Conservation (phyloP, 2,888 invertebrate species). For the Folsomia manolachei region DNA sequence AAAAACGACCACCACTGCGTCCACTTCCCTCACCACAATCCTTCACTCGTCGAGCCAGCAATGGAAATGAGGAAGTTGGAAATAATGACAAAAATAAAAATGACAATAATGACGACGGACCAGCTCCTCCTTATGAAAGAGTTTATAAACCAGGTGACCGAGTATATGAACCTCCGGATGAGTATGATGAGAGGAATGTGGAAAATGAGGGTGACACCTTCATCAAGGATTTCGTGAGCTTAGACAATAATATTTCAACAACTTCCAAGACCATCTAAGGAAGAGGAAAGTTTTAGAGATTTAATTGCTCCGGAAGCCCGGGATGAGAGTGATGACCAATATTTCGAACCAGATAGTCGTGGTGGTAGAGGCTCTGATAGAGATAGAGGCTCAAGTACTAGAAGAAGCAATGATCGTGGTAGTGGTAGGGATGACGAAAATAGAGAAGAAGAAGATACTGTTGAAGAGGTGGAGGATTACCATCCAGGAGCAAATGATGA, state of each 20-base stretch:
- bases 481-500: background rate
- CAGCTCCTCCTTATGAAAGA: conserved; percentile 14
- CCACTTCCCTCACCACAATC: background rate
- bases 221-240: conserved; percentile 29
- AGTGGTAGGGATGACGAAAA: conserved; percentile 10
- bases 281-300: background rate
- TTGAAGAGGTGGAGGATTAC: background rate
- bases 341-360: background rate
- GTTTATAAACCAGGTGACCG: conserved; percentile 27
- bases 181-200: background rate
- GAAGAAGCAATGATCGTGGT: background rate
- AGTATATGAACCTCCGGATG: conserved; percentile 12
- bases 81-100: background rate
- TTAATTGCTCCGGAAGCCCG: background rate
- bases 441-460: background rate
- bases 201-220: conserved; percentile 11
- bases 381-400: background rate
- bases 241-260: conserved; percentile 32
- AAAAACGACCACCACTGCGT: background rate
- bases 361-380: conserved; percentile 14
- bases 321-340: background rate
- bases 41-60: background rate
- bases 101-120: background rate
- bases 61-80: too few species aligned
- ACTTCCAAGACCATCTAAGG: conserved; percentile 22